Base-by-base conservation (phyloP, 2,797 vertebrate species). In the Danio albolineatus region DNA sequence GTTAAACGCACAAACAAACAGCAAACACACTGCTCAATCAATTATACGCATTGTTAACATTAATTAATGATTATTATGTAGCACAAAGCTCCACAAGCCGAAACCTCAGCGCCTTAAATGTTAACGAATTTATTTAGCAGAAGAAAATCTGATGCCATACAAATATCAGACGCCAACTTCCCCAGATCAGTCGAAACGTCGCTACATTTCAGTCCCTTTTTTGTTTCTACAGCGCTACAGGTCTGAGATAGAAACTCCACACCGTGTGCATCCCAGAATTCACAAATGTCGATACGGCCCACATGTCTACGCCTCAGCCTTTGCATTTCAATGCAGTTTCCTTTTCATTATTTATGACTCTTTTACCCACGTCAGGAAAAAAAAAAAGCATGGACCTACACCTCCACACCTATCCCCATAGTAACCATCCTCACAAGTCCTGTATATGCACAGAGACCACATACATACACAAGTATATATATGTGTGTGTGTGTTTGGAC, bases 281-380 rank as follows among this genome's bases (percentile, higher is more conserved):
- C 91, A 88, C 91, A 92, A 93, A 92, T 92, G 89, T 91, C 91
- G 91, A 92, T 89, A 93, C 92, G 89, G 90, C 91, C 91, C 91
- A 89, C 90, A 91, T 89, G 89, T 91, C 91, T 73, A 85, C 86
- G 88, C 89, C 89, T 84, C 84, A 91, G 89, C 90, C 92, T 92
- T 94, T 94, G 93, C 93, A 94, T 94, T 94, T 94, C 93, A 94
- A 94, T 94, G 92, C 86, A 89, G 91, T 89, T 89, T 87, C 87
- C 87, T 89, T 90, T 93, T 91, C 92, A 94, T 94, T 93, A 94
- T 94, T 94, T 93, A 94, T 94, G 90, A 92, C 77, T 89, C 91
- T 93, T 79, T 93, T 92, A 93, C 91, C 67, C 84, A 92, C 91
- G 90, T 94, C 92, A 92, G 73, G 92, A 92, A 90, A 92, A 92